Percentiles rank a stretch among this genome's conserved stretches.
Conservation (phyloP, 1,140 invertebrate genomes). For the Anoplophora glabripennis region DNA sequence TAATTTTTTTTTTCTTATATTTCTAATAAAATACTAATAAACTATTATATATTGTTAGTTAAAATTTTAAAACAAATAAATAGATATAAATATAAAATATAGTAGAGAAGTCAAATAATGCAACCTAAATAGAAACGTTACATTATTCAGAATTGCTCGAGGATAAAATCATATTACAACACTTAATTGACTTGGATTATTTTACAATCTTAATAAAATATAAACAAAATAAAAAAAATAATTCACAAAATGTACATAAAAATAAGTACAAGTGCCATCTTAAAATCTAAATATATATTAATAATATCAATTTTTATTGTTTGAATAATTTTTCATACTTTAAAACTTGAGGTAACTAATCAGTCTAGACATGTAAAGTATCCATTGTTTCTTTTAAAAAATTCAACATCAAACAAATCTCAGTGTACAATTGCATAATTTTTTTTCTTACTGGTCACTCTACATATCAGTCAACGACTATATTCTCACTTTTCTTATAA, state of each 20-base stretch:
- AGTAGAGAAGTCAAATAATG: constrained; percentile 17
- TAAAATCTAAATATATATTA: constrained; percentile 24
- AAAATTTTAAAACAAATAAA: constrained; percentile 29
- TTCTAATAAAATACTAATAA: constrained; percentile 16
- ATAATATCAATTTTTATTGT: constrained; percentile 25
- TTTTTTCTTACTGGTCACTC: not conserved
- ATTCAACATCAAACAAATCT: constrained; percentile 1
- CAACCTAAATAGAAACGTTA: constrained; percentile 7
- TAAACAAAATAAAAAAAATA: constrained; percentile 28
- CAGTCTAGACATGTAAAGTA: constrained; percentile 27
- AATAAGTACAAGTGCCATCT: constrained; percentile 34
- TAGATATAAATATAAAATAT: constrained; percentile 31
- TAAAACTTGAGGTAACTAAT: constrained; percentile 41
- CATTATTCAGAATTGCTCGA: constrained; percentile 1
- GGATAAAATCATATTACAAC: constrained; percentile 19
- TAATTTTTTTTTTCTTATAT: constrained; percentile 17
- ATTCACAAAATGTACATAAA: constrained; percentile 32
- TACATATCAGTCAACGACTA: constrained; percentile 13
- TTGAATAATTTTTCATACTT: constrained; percentile 19
- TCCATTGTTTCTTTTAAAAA: constrained; percentile 7
- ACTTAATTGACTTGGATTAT: constrained; percentile 38
- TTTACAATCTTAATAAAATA: constrained; percentile 28
- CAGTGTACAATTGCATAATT: not conserved
- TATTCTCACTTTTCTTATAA: constrained; percentile 12
- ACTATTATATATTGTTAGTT: constrained; percentile 21